These are phyloP conservation scores for Cisticola juncidis DNA, from an alignment of 2,113 vertebrate species.

Conservation along the genomic window DNA sequence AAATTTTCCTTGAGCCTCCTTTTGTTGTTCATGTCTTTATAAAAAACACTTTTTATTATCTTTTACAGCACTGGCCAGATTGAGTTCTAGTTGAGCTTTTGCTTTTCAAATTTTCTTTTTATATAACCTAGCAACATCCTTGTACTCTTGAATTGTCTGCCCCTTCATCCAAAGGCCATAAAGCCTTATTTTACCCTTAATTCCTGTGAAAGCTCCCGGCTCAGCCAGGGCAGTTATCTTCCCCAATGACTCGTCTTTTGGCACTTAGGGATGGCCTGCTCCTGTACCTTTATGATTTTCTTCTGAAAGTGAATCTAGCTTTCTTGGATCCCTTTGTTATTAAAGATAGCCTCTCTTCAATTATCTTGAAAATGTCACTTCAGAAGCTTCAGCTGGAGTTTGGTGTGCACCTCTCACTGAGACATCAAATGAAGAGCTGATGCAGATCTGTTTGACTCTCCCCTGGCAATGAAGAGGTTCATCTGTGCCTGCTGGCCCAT, in stretches of 20 bases:
- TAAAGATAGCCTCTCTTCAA: not conserved
- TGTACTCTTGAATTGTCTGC: not conserved
- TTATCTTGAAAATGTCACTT: not conserved
- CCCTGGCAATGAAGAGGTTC: not conserved
- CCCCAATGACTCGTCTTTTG: not conserved
- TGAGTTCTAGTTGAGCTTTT: not conserved
- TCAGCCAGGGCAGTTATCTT: not conserved
- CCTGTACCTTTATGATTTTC: not conserved
- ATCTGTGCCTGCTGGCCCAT: not conserved
- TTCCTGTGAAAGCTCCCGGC: not conserved
- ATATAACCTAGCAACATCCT: not conserved
- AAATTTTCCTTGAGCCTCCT: not conserved
- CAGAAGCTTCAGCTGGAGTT: not conserved
- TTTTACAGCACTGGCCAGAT: not conserved
- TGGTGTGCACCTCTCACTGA: not conserved
- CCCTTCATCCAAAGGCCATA: not conserved
- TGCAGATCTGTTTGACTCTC: fast-evolving
- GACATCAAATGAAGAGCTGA: not conserved
- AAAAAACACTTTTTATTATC: not conserved
- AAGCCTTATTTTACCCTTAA: not conserved
- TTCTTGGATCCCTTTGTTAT: not conserved
- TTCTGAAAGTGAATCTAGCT: not conserved
- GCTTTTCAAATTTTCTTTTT: not conserved
- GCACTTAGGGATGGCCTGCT: not conserved
- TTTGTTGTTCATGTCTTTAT: not conserved